A percentile compares a stretch with the other conserved stretches of the same genome.
These are phyloP conservation scores for Musca vetustissima DNA, from an alignment of 1,140 invertebrate species.

Conservation along the genomic window DNA sequence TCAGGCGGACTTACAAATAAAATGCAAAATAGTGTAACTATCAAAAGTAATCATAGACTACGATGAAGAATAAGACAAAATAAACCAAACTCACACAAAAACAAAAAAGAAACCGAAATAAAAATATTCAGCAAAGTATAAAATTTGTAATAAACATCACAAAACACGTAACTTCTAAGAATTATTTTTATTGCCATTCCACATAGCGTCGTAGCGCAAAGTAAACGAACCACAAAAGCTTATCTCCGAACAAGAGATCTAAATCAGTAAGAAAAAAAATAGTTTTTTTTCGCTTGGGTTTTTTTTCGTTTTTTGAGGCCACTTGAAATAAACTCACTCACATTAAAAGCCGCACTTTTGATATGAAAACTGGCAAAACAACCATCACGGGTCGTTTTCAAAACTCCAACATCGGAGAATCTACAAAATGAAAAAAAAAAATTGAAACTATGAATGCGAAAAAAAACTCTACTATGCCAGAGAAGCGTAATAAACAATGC, in stretches of 20 bases:
- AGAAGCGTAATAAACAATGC: neutral
- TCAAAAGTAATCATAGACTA: too few relatives aligned
- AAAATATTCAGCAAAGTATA: too few relatives aligned
- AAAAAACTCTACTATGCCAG: too few relatives aligned
- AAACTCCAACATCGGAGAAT: too few relatives aligned
- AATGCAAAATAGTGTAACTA: too few relatives aligned
- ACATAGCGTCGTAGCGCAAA: neutral
- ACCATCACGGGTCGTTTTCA: too few relatives aligned
- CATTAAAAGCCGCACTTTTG: conserved; percentile 20
- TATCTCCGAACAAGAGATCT: conserved; percentile 6
- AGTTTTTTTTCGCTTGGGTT: neutral
- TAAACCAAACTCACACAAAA: too few relatives aligned
- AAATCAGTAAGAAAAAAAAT: neutral
- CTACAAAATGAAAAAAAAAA: too few relatives aligned
- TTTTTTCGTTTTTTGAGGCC: neutral
- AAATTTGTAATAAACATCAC: conserved; percentile 17
- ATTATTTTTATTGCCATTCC: conserved; percentile 20
- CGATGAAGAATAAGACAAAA: too few relatives aligned
- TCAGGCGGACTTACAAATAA: too few relatives aligned
- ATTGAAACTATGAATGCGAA: too few relatives aligned
- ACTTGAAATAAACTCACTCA: neutral
- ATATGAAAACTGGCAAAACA: neutral
- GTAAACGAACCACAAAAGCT: neutral
- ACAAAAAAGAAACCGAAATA: too few relatives aligned
- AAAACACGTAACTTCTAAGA: conserved; percentile 26